phyloP scores from a whole-genome alignment of 2,888 invertebrate genomes.

The Nomada fabriciana region DNA sequence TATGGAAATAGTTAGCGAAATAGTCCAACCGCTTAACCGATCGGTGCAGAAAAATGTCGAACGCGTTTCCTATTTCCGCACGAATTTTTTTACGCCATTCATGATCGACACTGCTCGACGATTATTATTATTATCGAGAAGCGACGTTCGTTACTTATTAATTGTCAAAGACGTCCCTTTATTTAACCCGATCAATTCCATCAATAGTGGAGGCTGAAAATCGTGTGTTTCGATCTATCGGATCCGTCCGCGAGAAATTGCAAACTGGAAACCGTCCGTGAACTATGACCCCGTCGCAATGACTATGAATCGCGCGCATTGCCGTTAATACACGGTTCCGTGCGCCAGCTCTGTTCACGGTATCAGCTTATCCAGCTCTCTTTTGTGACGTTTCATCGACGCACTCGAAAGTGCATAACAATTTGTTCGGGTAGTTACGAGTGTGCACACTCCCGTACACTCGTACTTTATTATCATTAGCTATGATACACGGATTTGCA shows the following conservation, averaged over 20 bases:
- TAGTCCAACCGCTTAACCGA: background rate
- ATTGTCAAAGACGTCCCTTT: too few relatives aligned
- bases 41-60: background rate
- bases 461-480: slow-evolving; percentile 26
- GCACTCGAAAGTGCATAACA: slow-evolving; percentile 35
- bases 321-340: background rate
- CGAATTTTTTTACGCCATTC: too few relatives aligned
- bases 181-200: too few relatives aligned
- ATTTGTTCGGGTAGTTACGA: slow-evolving; percentile 21
- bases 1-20: background rate
- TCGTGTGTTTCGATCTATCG: too few relatives aligned
- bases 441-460: background rate
- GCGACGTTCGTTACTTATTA: too few relatives aligned
- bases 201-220: too few relatives aligned
- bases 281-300: background rate
- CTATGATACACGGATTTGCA: slow-evolving; percentile 8
- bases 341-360: background rate
- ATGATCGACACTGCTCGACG: too few relatives aligned
- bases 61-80: too few relatives aligned
- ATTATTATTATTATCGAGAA: too few relatives aligned
- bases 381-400: slow-evolving; percentile 70
- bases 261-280: background rate
- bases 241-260: too few relatives aligned
- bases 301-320: slow-evolving; percentile 9
- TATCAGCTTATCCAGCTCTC: slow-evolving; percentile 71